Percentiles rank a stretch among this genome's conserved stretches.
Conservation (phyloP, 2,113 vertebrate species). For the Ondatra zibethicus region DNA sequence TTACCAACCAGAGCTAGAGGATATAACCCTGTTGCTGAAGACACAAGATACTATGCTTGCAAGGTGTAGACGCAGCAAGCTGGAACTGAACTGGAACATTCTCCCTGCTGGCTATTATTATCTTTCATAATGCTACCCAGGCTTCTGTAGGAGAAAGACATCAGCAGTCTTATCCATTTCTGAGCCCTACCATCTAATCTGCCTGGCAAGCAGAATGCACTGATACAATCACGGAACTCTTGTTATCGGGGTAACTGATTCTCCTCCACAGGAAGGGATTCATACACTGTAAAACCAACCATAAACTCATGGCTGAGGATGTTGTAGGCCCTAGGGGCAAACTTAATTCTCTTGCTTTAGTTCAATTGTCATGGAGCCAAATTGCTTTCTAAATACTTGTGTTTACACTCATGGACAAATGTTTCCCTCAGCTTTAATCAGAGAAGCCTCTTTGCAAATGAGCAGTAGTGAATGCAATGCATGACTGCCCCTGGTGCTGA, state of each 20-base stretch:
- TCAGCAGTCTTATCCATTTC: not conserved
- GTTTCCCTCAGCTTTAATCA: not conserved
- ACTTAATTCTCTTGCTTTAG: not conserved
- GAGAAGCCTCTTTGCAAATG: not conserved
- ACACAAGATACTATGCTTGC: not conserved
- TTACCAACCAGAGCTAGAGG: not conserved
- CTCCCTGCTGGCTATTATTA: not conserved
- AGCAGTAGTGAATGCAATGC: not conserved
- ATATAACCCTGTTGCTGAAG: not conserved
- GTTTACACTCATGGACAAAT: not conserved
- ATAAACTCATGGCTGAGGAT: not conserved
- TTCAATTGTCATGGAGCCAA: not conserved
- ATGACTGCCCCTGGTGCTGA: not conserved
- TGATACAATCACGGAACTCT: not conserved
- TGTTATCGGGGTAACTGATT: not conserved
- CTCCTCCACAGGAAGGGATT: not conserved
- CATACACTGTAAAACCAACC: not conserved
- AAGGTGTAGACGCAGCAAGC: not conserved
- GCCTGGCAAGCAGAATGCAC: not conserved
- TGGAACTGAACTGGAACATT: not conserved
- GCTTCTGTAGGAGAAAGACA: not conserved
- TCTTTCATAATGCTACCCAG: not conserved
- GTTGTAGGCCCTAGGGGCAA: not conserved
- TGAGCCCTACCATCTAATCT: not conserved
- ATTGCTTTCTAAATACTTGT: not conserved